phyloP scores from a whole-genome alignment of 2,888 invertebrate genomes.

The Bimastos eiseni region DNA sequence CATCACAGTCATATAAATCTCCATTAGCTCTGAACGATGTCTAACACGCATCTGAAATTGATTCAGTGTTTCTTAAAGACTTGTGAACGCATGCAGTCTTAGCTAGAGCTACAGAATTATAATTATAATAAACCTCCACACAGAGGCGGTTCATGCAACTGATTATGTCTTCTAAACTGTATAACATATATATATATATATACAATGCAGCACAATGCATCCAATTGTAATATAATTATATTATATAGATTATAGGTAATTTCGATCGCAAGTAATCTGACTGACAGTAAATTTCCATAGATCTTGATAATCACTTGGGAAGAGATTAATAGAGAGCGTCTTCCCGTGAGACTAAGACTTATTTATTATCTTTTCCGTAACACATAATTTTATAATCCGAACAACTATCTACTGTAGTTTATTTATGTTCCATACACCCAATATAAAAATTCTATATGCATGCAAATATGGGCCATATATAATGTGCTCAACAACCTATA shows the following conservation, averaged over 20 bases:
- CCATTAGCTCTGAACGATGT: not conserved
- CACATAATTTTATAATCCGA: not conserved
- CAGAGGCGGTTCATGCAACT: not conserved
- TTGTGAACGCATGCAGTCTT: not conserved
- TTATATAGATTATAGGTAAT: not conserved
- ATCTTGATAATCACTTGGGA: not conserved
- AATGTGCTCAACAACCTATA: too few species aligned
- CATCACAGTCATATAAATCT: too few species aligned
- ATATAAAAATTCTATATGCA: not conserved
- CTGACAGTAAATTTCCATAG: not conserved
- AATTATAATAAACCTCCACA: not conserved
- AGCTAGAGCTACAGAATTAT: not conserved
- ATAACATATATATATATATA: not conserved
- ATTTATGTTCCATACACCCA: not conserved
- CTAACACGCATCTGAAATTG: not conserved
- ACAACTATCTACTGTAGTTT: not conserved
- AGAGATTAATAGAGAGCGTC: not conserved
- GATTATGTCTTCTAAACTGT: not conserved
- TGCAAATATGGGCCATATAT: not conserved
- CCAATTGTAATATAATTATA: too few species aligned
- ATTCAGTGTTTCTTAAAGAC: too few species aligned
- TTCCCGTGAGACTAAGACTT: not conserved
- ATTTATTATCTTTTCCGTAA: not conserved
- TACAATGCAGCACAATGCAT: not conserved
- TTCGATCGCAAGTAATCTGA: not conserved